Percentiles rank a stretch among this genome's conserved stretches.
phyloP scores from a whole-genome alignment of 2,797 vertebrate genomes.

The Trachops cirrhosus region DNA sequence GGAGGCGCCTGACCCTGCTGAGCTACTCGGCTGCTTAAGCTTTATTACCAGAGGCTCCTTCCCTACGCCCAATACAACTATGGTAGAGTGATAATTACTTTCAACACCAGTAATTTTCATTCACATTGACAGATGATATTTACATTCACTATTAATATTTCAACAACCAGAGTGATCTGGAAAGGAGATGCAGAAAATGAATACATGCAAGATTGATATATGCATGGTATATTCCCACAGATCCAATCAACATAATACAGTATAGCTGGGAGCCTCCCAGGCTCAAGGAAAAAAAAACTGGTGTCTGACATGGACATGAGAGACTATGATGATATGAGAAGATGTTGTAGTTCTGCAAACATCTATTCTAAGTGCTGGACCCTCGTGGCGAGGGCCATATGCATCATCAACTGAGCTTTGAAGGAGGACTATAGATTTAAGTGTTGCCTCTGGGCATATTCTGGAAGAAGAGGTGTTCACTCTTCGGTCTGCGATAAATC shows the following conservation, averaged over 20 bases:
- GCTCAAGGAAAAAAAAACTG: constrained; percentile 93
- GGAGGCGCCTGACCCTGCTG: constrained; percentile 85
- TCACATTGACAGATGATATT: constrained; percentile 95
- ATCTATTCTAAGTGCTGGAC: constrained; percentile 97
- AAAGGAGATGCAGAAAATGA: constrained; percentile 95
- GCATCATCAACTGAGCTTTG: constrained; percentile 90
- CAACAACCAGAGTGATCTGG: constrained; percentile 90
- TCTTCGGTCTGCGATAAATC: constrained; percentile 97
- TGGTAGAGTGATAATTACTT: constrained; percentile 93
- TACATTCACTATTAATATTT: constrained; percentile 97
- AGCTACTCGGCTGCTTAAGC: constrained; percentile 90
- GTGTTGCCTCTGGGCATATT: constrained; percentile 96
- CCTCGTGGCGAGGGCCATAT: constrained; percentile 94
- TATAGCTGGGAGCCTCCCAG: constrained; percentile 95
- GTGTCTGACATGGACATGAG: constrained; percentile 99
- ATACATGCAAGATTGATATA: constrained; percentile 95
- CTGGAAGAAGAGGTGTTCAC: constrained; percentile 95
- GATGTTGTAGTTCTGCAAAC: constrained; percentile 95
- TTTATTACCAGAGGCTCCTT: constrained; percentile 93
- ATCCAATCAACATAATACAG: constrained; percentile 94
- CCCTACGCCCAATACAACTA: constrained; percentile 93
- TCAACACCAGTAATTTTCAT: constrained; percentile 95
- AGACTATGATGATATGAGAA: constrained; percentile 95
- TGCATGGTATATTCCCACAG: constrained; percentile 94
- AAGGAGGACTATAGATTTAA: constrained; percentile 94